A percentile compares a stretch with the other conserved stretches of the same genome.
Evolutionary conservation across 2,888 invertebrate species (phyloP).

Genomic region (Vanessa cardui): DNA sequence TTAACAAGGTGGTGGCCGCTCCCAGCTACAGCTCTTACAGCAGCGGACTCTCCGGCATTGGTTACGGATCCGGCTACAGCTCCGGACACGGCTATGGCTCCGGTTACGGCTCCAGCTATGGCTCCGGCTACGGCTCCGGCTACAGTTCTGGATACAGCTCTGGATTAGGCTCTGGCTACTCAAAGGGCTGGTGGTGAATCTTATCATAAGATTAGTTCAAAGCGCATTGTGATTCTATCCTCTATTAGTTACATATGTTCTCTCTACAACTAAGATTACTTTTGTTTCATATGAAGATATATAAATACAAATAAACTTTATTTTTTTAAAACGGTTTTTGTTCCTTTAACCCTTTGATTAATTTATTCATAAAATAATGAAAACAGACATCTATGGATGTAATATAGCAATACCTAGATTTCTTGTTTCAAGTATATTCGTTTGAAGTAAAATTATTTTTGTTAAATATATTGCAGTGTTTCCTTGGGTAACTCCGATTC

Average conservation of each 20-base stretch:
- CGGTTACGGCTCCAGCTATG: constrained; percentile 29
- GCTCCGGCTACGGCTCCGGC: constrained; percentile 29
- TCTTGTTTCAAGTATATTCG: no score
- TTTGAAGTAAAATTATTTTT: no score
- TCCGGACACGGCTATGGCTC: constrained; percentile 38
- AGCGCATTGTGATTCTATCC: constrained; percentile 22
- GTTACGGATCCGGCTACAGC: constrained; percentile 35
- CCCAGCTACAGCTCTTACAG: constrained; percentile 44
- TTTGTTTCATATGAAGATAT: constrained; percentile 5
- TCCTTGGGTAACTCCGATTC: no score
- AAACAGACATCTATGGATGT: no score
- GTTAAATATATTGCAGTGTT: no score
- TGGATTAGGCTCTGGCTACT: constrained; percentile 3
- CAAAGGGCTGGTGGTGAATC: constrained; percentile 44
- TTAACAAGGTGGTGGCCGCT: constrained; percentile 59
- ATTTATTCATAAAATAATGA: no score
- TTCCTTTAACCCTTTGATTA: neutral
- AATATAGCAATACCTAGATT: no score
- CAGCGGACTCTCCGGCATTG: constrained; percentile 38
- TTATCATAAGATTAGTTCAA: constrained; percentile 17
- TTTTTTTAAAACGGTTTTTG: constrained; percentile 11
- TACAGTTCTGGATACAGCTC: constrained; percentile 23
- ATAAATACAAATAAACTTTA: constrained; percentile 11
- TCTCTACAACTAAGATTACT: neutral
- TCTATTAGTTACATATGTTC: constrained; percentile 5